Evolutionary conservation across 2,888 invertebrate genomes (phyloP).

Genomic region (Arctia plantaginis): DNA sequence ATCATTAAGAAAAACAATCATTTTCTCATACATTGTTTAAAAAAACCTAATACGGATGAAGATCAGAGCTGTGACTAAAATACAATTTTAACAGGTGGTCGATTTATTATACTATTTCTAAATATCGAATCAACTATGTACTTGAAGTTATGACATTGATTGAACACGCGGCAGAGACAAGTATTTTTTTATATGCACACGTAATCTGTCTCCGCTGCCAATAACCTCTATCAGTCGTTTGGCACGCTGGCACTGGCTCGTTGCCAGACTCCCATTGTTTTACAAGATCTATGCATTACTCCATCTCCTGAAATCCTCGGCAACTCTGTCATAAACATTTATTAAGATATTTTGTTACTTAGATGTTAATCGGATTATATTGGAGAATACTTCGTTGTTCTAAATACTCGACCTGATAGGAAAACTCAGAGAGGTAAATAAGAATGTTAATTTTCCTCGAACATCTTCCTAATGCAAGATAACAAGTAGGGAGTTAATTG

Average conservation of each 20-base stretch:
- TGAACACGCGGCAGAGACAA: not conserved
- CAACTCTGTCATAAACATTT: not conserved
- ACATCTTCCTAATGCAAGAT: no score
- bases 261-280: conserved; percentile 17
- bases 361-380: not conserved
- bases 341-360: not conserved
- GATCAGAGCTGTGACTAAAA: no score
- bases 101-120: not conserved
- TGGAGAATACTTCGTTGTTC: fast-evolving
- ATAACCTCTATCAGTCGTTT: conserved; percentile 20
- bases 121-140: not conserved
- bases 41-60: no score
- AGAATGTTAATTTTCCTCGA: no score
- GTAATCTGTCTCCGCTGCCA: conserved; percentile 17
- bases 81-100: not conserved
- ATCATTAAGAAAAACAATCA: no score
- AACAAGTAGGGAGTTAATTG: not conserved
- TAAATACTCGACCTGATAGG: not conserved
- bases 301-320: conserved; percentile 10
- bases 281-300: conserved; percentile 17
- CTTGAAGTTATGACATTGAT: conserved; percentile 17
- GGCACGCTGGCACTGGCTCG: conserved; percentile 10
- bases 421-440: not conserved
- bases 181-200: conserved; percentile 17
- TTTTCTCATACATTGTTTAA: no score